These are phyloP conservation scores for Hypothenemus hampei DNA, from an alignment of 1,140 invertebrate genomes.

Conservation along the genomic window DNA sequence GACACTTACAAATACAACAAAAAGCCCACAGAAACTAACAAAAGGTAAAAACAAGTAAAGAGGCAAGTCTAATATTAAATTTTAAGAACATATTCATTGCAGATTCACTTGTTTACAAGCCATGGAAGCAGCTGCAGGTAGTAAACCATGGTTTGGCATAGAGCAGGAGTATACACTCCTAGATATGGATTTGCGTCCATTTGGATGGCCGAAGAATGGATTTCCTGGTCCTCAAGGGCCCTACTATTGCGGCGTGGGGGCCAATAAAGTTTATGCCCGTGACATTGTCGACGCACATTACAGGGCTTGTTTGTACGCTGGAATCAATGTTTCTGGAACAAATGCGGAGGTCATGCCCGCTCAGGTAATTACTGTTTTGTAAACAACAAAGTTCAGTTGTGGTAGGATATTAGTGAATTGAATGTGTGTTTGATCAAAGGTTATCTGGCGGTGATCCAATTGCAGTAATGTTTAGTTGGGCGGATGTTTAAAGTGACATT, in stretches of 20 bases:
- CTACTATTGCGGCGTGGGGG: conserved; percentile 94
- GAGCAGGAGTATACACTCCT: conserved; percentile 91
- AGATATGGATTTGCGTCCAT: conserved; percentile 82
- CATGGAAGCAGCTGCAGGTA: conserved; percentile 62
- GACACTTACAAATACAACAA: conserved; percentile 68
- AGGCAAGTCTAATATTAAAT: too few species aligned
- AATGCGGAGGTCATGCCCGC: conserved; percentile 95
- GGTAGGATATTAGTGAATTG: too few species aligned
- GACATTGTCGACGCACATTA: conserved; percentile 90
- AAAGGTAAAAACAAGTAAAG: too few species aligned
- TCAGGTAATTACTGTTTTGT: conserved; percentile 54
- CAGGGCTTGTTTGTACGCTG: conserved; percentile 80
- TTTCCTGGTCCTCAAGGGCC: conserved; percentile 91
- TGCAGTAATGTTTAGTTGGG: too few species aligned
- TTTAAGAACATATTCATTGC: too few species aligned
- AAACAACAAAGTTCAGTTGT: too few species aligned
- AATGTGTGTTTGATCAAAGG: too few species aligned
- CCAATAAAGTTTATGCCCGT: conserved; percentile 87
- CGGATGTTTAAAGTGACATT: too few species aligned
- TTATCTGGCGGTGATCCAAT: too few species aligned
- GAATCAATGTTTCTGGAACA: conserved; percentile 81
- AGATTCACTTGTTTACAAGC: conserved; percentile 50
- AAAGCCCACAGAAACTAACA: conserved; percentile 46
- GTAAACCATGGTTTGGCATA: conserved; percentile 89
- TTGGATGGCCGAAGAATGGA: conserved; percentile 93